Conservation (phyloP, 2,797 vertebrate species). For the Paramormyrops hopkinsi region DNA sequence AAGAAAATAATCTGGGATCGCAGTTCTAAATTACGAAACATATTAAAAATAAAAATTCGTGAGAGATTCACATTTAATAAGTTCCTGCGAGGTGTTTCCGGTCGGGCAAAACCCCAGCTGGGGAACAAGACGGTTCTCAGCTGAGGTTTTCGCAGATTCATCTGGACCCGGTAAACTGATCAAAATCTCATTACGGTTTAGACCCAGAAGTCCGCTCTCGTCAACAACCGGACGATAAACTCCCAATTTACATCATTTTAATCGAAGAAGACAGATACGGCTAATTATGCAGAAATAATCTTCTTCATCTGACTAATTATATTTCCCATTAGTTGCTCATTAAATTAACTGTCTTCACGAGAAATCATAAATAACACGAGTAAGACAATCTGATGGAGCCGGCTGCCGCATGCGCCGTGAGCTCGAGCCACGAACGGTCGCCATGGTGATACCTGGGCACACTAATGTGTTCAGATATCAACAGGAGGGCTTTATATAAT, state of each 20-base stretch:
- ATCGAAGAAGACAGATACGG: conserved; percentile 40
- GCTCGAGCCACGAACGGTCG: neutral
- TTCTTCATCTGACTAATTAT: conserved; percentile 43
- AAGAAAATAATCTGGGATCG: neutral
- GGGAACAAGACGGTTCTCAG: neutral
- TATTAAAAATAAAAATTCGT: neutral
- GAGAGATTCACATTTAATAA: neutral
- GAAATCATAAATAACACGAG: conserved; percentile 31
- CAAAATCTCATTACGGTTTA: neutral
- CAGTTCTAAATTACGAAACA: neutral
- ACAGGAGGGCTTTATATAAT: conserved; percentile 3
- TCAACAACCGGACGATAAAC: conserved; percentile 20
- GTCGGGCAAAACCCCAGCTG: neutral
- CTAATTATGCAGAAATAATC: conserved; percentile 41
- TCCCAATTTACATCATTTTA: conserved; percentile 27
- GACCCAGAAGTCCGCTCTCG: neutral
- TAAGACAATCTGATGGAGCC: conserved; percentile 9
- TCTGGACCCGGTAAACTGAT: neutral
- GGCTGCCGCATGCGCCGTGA: neutral
- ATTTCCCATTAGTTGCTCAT: conserved; percentile 40
- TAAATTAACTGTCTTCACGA: conserved; percentile 31
- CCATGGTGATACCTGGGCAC: neutral
- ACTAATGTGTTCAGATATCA: conserved; percentile 14
- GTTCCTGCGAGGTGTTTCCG: neutral
- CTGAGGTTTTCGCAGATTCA: neutral